Conservation (phyloP, 2,113 vertebrate genomes). For the Leptodactylus fuscus region DNA sequence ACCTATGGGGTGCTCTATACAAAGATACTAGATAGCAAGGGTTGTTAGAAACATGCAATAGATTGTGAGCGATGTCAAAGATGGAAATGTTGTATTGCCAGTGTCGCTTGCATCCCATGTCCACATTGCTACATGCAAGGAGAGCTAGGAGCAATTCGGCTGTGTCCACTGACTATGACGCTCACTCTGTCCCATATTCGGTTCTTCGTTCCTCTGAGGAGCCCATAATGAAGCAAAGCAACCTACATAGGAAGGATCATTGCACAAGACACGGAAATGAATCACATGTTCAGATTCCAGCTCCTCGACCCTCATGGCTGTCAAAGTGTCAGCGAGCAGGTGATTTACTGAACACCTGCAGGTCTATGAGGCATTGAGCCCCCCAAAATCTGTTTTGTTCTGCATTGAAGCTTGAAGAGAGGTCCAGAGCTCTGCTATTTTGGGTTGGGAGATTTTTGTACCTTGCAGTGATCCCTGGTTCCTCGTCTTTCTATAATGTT, state of each 20-base stretch:
- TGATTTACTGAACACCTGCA: conserved; percentile 29
- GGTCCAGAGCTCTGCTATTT: neutral
- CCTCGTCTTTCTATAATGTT: neutral
- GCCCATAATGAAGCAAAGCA: neutral
- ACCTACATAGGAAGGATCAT: neutral
- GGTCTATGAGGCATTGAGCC: neutral
- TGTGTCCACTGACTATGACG: neutral
- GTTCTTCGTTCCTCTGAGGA: neutral
- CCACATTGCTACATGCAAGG: too few relatives aligned
- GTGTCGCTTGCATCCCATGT: too few relatives aligned
- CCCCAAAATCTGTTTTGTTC: conserved; percentile 1
- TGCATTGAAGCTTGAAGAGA: conserved; percentile 25
- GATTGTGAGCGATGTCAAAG: neutral
- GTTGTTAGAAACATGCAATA: too few relatives aligned
- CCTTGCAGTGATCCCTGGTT: conserved; percentile 33
- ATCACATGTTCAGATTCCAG: too few relatives aligned
- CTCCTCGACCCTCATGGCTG: conserved; percentile 1
- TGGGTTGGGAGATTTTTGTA: conserved; percentile 3
- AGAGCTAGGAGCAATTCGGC: too few relatives aligned
- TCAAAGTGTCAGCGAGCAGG: neutral
- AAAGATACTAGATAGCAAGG: too few relatives aligned
- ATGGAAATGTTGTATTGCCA: neutral
- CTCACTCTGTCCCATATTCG: neutral
- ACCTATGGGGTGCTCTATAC: too few relatives aligned
- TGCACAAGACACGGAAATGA: neutral